Percentiles rank a stretch among this genome's conserved stretches.
These are phyloP conservation scores for Sus scrofa DNA, from an alignment of 2,113 vertebrate species.

Conservation along the genomic window DNA sequence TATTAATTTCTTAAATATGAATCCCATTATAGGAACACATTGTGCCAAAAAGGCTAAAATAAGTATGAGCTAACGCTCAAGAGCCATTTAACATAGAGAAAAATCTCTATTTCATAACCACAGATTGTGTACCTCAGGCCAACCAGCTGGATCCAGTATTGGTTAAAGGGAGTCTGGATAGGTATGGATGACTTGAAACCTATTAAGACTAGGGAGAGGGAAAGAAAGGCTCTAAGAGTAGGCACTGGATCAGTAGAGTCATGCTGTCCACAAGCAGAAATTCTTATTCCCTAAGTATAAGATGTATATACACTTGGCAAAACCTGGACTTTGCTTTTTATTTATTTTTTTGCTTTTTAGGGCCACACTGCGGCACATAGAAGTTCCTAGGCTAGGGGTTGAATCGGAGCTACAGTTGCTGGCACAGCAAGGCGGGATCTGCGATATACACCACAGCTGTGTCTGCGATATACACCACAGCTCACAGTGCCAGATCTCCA, in stretches of 20 bases:
- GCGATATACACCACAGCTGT: too few species aligned
- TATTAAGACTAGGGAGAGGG: background rate
- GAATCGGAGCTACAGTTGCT: too few species aligned
- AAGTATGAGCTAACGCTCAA: background rate
- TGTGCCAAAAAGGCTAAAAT: conserved; percentile 15
- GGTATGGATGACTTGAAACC: background rate
- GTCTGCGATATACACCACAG: too few species aligned
- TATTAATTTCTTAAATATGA: background rate
- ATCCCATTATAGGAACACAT: background rate
- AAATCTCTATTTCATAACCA: background rate
- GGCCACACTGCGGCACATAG: too few species aligned
- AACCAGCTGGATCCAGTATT: background rate
- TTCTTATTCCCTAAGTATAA: background rate
- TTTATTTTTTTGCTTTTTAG: too few species aligned
- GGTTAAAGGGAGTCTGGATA: background rate
- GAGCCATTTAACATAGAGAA: background rate
- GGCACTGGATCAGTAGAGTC: background rate
- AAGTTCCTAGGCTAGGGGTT: too few species aligned
- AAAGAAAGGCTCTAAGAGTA: background rate
- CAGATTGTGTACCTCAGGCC: conserved; percentile 12
- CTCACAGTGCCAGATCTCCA: too few species aligned
- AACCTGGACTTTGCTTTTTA: background rate
- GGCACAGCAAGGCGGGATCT: too few species aligned
- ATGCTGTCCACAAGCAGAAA: background rate
- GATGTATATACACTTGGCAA: background rate